Base-by-base conservation (phyloP, 30 jellyfish, hydroid and myxozoan genomes). In the Turritopsis dohrnii region DNA sequence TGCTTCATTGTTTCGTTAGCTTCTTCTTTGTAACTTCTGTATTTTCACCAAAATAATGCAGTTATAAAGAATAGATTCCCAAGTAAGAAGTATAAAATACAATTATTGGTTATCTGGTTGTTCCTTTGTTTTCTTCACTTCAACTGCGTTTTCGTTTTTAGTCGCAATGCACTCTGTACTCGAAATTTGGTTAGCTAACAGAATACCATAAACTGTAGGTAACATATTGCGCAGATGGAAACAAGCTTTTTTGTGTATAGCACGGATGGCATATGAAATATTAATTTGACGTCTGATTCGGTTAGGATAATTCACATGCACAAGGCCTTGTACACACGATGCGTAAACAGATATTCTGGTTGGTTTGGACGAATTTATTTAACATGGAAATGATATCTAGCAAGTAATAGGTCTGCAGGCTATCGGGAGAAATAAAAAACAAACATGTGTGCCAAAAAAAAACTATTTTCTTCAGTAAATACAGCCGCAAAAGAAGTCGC, bases 141-240 rank as follows among this genome's bases (percentile, higher is more conserved):
- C 30, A n/a, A n/a, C 77, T 7, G 9, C 19, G 22, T 69, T 27
- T 21, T 69, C 30, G 77, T 9, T 27, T 27, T 69, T 69, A 7
- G 77, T 27, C 30, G 77, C 77, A 69, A 69, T 27, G 22, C 77
- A 69, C 16, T 69, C 77, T 69, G 77, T 69, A 69, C 77, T 69
- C 0, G 77, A 69, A 69, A 69, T 69, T 19, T 69, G 77, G 30
- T 69, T 69, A 21, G 77, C 77, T 69, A 69, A 23, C 30, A 69
- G 28, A 69, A 69, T 0, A n/a, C 77, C 77, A 19, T 69, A 69
- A 23, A 69, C 77, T 0, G 31, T 69, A 23, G 77, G 77, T 19
- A 69, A 23, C 77, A 69, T 69, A 41, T 41, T 41, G 60, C 13
- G 13, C n/a, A 41, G 60, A 41, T 41, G 60, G 13, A 41, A 41